These are phyloP conservation scores for Gallinago jamesoni DNA, from an alignment of 2,113 vertebrate species.

Conservation along the genomic window DNA sequence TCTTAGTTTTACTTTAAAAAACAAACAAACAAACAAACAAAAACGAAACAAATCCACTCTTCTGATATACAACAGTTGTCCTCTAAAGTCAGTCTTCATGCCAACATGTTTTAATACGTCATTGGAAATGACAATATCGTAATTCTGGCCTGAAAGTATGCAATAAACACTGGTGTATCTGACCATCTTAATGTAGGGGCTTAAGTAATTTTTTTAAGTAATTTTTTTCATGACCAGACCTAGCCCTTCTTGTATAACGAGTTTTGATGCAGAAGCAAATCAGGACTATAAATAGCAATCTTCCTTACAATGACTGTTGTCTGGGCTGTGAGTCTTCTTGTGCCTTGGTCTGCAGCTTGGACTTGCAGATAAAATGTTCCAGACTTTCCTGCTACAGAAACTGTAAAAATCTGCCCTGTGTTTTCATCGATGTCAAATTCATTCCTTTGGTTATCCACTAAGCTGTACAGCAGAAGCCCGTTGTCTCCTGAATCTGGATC, in stretches of 20 bases:
- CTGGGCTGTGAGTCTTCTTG: conserved; percentile 35
- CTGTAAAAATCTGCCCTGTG: conserved; percentile 75
- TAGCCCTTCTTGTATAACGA: neutral
- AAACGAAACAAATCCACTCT: neutral
- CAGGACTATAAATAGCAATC: neutral
- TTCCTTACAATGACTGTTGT: conserved; percentile 67
- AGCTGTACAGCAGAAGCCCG: conserved; percentile 69
- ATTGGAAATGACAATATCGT: neutral
- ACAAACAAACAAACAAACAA: neutral
- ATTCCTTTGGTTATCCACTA: neutral
- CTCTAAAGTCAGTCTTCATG: neutral
- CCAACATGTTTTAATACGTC: neutral
- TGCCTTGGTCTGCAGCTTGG: conserved; percentile 67
- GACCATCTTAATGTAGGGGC: too few species aligned
- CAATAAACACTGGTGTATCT: neutral
- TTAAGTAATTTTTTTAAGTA: neutral
- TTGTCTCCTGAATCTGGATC: conserved; percentile 72
- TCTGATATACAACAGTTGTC: neutral
- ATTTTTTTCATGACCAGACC: neutral
- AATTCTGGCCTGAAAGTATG: neutral
- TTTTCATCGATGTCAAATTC: conserved; percentile 71
- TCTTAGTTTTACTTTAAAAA: neutral
- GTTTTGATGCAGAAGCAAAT: neutral
- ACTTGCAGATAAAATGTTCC: conserved; percentile 30
- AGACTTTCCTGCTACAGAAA: conserved; percentile 51